Conservation (phyloP, 2,113 vertebrate genomes). For the Corvus cornix region DNA sequence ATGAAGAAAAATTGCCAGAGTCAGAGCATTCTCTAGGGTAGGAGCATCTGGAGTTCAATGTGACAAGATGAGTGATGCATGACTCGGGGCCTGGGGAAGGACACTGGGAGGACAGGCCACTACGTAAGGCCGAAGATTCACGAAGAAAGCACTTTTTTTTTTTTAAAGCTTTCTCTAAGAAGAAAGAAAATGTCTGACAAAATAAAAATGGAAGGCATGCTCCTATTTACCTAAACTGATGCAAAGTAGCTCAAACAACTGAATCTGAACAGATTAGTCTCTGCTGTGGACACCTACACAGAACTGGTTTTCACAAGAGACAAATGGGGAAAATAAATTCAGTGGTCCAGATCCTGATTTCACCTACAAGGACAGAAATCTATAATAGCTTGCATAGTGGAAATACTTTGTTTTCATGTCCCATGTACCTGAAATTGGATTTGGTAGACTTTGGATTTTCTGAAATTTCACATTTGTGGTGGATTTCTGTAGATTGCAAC, state of each 20-base stretch:
- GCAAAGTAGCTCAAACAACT: conserved; percentile 50
- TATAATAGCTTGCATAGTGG: not conserved
- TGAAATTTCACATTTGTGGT: not conserved
- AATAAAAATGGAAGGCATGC: not conserved
- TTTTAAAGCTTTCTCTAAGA: conserved; percentile 35
- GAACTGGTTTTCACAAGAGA: conserved; percentile 8
- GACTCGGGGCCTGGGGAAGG: conserved; percentile 93
- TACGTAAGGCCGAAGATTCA: conserved; percentile 77
- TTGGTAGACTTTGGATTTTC: not conserved
- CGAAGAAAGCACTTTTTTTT: conserved; percentile 65
- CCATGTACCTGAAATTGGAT: not conserved
- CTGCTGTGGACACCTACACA: not conserved
- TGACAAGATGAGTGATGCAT: conserved; percentile 98
- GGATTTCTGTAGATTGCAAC: not conserved
- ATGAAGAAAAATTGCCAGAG: conserved; percentile 98
- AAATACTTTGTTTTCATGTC: not conserved
- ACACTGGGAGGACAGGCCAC: conserved; percentile 94
- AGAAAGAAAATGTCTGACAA: conserved; percentile 42
- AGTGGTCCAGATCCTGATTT: conserved; percentile 2
- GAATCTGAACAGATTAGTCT: conserved; percentile 12
- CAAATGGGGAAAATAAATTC: conserved; percentile 45
- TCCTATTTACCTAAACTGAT: conserved; percentile 37
- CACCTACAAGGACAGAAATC: not conserved
- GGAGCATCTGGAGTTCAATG: conserved; percentile 99
- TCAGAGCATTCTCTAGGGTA: conserved; percentile 93